Conservation (phyloP, 2,797 vertebrate genomes). For the Harpagifer antarcticus region DNA sequence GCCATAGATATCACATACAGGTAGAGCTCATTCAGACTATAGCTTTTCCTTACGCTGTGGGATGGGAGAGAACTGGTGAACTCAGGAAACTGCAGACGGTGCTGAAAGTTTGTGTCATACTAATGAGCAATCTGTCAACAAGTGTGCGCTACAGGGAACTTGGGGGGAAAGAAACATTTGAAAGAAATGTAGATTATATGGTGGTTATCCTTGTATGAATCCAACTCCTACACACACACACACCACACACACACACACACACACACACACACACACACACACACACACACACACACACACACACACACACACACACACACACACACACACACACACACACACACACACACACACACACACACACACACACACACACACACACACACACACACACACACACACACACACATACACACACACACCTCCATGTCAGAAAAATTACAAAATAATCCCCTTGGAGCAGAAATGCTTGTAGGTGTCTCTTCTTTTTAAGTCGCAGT, state of each 20-base stretch:
- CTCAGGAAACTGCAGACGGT: slow-evolving; percentile 68
- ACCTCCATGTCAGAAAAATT: slow-evolving; percentile 4
- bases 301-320: slow-evolving; percentile 13
- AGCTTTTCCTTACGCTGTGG: slow-evolving; percentile 52
- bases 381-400: slow-evolving; percentile 21
- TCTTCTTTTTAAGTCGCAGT: background rate
- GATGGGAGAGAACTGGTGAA: slow-evolving; percentile 54
- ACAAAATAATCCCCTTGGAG: slow-evolving; percentile 16
- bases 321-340: slow-evolving; percentile 22
- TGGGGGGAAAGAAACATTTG: slow-evolving; percentile 22
- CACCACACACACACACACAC: too few species aligned
- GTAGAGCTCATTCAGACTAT: slow-evolving; percentile 50
- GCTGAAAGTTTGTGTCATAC: slow-evolving; percentile 75
- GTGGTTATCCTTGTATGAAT: slow-evolving; percentile 42
- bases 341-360: slow-evolving; percentile 16
- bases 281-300: slow-evolving; percentile 22
- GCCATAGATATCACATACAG: slow-evolving; percentile 68
- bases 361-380: slow-evolving; percentile 20
- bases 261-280: slow-evolving; percentile 7
- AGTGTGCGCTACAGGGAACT: slow-evolving; percentile 58
- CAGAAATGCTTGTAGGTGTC: background rate
- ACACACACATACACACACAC: slow-evolving; percentile 18
- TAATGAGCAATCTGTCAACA: slow-evolving; percentile 79
- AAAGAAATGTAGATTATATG: slow-evolving; percentile 59
- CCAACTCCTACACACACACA: slow-evolving; percentile 10